Base-by-base conservation (phyloP, 1,140 invertebrate genomes). In the Drosophila busckii region DNA sequence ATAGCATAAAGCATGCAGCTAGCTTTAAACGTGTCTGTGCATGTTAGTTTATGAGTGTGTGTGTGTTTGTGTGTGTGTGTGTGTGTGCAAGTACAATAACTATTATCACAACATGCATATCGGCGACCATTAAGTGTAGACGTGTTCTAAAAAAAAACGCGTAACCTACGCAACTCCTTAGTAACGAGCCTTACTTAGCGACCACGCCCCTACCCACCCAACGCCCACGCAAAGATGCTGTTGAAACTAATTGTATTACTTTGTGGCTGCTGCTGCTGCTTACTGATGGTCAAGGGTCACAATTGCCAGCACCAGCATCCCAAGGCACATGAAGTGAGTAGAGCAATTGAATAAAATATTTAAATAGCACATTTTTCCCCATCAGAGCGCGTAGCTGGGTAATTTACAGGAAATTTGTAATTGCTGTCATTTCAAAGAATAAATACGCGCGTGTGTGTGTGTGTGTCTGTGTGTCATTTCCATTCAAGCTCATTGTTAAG, bases 241-340 rank as follows among this genome's bases (percentile, higher is more conserved):
- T 34, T 34, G 17, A 32, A 23, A 23, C 17, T 64, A 37, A 40
- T 49, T 50, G 55, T 42, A 19, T 12, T 28, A 23, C 16, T 31
- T 29, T 29, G 16, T 15, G 32, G 58, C 34, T 50, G 25, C 32
- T 65, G 44, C 50, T 32, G 20, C 49, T 44, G 15, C 46, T 67
- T 46, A 62, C 40, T 58, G 10, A 19, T 34, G 26, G 53, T 41
- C 16, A 28, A 34, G 20, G 70, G 70, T 17, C 84, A 86, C 59
- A 86, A 86, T 45, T 86, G 84, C 45, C 84, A 86, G 40, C 84
- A 86, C 29, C 75, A 78, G 32, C 84, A 86, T 62, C 84, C 84
- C 7, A 86, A 86, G 45, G 84, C 84, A 5, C 70, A 86, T 23
- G 84, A 86, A 80, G 84, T 85, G 62, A 76, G 84, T 82, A 37